Conservation (phyloP, 1,140 invertebrate species). For the Lanistes nyassanus region DNA sequence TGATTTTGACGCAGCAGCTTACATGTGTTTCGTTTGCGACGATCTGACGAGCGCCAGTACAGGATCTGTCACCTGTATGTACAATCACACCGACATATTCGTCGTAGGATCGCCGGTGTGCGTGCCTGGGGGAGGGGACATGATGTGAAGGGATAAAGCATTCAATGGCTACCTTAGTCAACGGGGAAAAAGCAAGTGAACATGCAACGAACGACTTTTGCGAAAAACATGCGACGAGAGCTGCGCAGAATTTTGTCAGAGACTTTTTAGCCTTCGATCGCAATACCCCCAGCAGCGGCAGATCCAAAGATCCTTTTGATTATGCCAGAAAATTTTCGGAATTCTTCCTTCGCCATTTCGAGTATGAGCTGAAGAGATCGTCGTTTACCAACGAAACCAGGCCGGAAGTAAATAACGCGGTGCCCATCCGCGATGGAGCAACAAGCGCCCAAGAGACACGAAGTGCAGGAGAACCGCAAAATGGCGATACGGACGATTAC, state of each 20-base stretch:
- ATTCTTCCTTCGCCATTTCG: slow-evolving; percentile 74
- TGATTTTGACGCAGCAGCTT: not conserved
- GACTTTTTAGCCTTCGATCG: slow-evolving; percentile 82
- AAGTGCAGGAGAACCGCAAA: not conserved
- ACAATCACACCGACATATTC: no score
- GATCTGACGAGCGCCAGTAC: not conserved
- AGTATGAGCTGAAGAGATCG: slow-evolving; percentile 50
- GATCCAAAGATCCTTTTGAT: slow-evolving; percentile 70
- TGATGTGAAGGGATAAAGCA: slow-evolving; percentile 10
- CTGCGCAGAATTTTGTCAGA: slow-evolving; percentile 87
- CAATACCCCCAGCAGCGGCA: slow-evolving; percentile 73
- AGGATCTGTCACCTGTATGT: no score
- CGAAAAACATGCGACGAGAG: slow-evolving; percentile 84
- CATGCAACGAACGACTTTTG: slow-evolving; percentile 77
- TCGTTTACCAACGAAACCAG: slow-evolving; percentile 34
- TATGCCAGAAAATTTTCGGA: slow-evolving; percentile 86
- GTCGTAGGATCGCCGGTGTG: no score
- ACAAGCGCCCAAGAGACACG: not conserved
- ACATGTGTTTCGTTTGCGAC: not conserved
- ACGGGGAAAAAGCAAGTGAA: slow-evolving; percentile 43
- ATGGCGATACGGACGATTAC: slow-evolving; percentile 69
- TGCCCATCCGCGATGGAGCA: slow-evolving; percentile 11
- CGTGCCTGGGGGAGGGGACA: no score
- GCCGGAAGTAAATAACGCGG: slow-evolving; percentile 30
- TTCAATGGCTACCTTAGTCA: slow-evolving; percentile 46